Percentiles rank a stretch among this genome's conserved stretches.
These are phyloP conservation scores for Peromyscus melanophrys DNA, from an alignment of 2,797 vertebrate genomes.

Conservation along the genomic window DNA sequence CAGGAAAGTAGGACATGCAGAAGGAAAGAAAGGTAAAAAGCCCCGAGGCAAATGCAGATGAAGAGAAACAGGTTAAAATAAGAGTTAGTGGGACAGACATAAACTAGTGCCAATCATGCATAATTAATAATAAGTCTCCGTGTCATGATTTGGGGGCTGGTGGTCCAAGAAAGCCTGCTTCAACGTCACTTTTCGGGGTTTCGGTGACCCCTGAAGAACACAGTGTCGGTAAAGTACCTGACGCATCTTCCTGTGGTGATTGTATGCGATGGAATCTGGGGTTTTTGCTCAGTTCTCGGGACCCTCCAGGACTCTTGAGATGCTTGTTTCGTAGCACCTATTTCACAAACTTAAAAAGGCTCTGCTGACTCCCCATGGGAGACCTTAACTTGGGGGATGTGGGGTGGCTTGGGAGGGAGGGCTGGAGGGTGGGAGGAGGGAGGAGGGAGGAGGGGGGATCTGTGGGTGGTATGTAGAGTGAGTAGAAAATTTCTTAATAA, in stretches of 20 bases:
- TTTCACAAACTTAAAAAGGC: slow-evolving; percentile 34
- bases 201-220: not conserved
- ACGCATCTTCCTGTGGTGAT: not conserved
- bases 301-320: not conserved
- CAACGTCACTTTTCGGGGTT: not conserved
- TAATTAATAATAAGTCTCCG: not conserved
- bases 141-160: not conserved
- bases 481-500: too few species aligned
- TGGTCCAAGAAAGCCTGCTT: not conserved
- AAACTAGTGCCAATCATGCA: not conserved
- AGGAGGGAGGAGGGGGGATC: too few species aligned
- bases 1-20: not conserved
- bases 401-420: too few species aligned
- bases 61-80: not conserved
- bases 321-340: slow-evolving; percentile 1
- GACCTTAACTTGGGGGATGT: too few species aligned
- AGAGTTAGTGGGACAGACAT: not conserved
- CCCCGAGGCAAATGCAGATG: not conserved
- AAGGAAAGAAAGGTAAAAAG: not conserved
- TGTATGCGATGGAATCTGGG: not conserved
- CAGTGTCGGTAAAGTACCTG: too few species aligned
- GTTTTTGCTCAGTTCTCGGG: not conserved
- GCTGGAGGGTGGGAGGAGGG: too few species aligned
- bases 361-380: too few species aligned
- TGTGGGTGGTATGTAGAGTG: too few species aligned